Base-by-base conservation (phyloP, 2,888 invertebrate genomes). In the Parapristionchus giblindavisi region DNA sequence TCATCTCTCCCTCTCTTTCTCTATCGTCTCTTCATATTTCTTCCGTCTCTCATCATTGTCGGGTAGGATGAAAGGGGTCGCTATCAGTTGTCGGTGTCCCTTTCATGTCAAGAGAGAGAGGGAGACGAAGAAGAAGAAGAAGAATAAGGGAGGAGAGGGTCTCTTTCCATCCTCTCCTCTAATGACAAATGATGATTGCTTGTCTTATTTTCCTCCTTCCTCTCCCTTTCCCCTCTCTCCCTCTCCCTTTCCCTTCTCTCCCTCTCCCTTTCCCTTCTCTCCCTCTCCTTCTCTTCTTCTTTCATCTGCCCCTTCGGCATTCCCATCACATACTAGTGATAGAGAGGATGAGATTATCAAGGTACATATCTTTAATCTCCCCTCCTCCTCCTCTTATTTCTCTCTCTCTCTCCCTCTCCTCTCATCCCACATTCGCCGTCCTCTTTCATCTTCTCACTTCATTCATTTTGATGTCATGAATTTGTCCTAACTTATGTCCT, bases 161-260 rank as follows among this genome's bases (percentile, higher is more conserved):
- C n/a, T n/a, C 60, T n/a, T 34, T 32, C 32, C 24, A 36, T 38
- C 38, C 61, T 29, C 61, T 43, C 29, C 48, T 48, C 66, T 38
- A 66, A 38, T 66, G 66, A 66, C 66, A 66, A 66, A 66, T 48
- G 66, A 51, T 66, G 48, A 66, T 66, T 66, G 48, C 66, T 17
- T 65, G n/a, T 65, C 65, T 61, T 40, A 24, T 36, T 17, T 3
- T 63, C 66, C 51, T 66, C 0, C 48, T 48, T 48, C 32, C 29
- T 21, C 40, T 29, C 8, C 54, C 24, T 54, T 54, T 54, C 54
- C 14, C 24, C 54, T 24, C 27, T n/a, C 2, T 14, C 14, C 24
- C n/a, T 40, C 38, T 63, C 24, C 32, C 38, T n/a, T 8, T 27
- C 14, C 60, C 17, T 34, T n/a, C 34, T 34, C 32, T 34, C 34